These are phyloP conservation scores for Cryptotermes secundus DNA, from an alignment of 1,140 invertebrate genomes.

Conservation along the genomic window DNA sequence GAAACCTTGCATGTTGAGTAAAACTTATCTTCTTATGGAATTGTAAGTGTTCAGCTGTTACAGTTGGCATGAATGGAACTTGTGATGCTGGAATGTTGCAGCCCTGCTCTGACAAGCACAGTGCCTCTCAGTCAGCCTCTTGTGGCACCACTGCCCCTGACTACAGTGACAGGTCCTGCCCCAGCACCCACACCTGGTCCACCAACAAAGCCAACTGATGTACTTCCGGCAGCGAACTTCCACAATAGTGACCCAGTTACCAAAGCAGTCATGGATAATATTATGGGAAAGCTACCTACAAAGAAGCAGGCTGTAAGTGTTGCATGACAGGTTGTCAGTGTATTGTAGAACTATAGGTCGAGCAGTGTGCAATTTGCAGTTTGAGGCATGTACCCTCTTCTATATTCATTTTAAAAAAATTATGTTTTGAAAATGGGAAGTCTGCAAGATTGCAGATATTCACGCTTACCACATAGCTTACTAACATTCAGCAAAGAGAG, in stretches of 20 bases:
- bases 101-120: conserved; percentile 20
- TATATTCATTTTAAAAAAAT: too few species aligned
- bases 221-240: conserved; percentile 3
- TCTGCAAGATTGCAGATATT: too few species aligned
- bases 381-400: too few species aligned
- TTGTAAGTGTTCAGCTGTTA: too few species aligned
- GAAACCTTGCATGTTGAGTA: too few species aligned
- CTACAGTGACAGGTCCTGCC: neutral
- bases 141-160: conserved; percentile 27
- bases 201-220: neutral
- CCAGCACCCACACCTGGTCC: conserved; percentile 12
- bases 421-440: too few species aligned
- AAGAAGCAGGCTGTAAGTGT: conserved; percentile 45
- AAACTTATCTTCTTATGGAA: too few species aligned
- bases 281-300: conserved; percentile 53
- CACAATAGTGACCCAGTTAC: conserved; percentile 48
- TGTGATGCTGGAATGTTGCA: neutral
- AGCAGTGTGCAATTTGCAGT: too few species aligned
- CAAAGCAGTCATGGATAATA: conserved; percentile 56
- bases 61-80: too few species aligned
- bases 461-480: too few species aligned
- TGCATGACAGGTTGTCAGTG: neutral
- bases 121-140: conserved; percentile 28
- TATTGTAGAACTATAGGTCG: too few species aligned
- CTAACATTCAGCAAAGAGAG: too few species aligned